Evolutionary conservation across 2,113 vertebrate genomes (phyloP).

Genomic region (Poeciliopsis retropinna): DNA sequence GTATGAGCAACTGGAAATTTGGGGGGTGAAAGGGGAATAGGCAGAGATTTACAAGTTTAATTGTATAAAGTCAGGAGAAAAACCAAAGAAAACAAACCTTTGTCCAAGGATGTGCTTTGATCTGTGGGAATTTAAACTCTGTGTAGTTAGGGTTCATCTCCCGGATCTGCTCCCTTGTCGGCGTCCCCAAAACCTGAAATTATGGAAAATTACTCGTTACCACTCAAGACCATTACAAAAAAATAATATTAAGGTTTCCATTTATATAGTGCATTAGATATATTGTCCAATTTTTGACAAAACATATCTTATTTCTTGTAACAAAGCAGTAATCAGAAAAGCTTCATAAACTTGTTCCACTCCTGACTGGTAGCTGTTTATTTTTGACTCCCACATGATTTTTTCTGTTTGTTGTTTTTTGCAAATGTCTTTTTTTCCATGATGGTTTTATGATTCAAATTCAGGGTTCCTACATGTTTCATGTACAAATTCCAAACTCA

Average conservation of each 20-base stretch:
- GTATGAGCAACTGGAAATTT: not conserved
- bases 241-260: not conserved
- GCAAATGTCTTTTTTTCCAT: no score
- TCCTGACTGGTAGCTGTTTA: no score
- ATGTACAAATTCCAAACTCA: not conserved
- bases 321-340: no score
- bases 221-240: no score
- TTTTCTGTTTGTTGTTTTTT: no score
- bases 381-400: no score
- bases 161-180: conserved; percentile 92
- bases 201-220: not conserved
- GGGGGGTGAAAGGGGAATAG: not conserved
- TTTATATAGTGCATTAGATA: not conserved
- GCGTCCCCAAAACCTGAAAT: conserved; percentile 89
- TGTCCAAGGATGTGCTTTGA: conserved; percentile 95
- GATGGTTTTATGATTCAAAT: not conserved
- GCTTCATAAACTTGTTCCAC: no score
- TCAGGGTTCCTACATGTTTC: not conserved
- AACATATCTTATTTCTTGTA: not conserved
- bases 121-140: conserved; percentile 96
- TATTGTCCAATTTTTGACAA: not conserved
- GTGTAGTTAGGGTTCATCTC: conserved; percentile 98
- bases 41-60: not conserved
- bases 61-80: not conserved
- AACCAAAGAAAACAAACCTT: conserved; percentile 77